phyloP scores from a whole-genome alignment of 2,113 vertebrate species.

The Alligator mississippiensis region DNA sequence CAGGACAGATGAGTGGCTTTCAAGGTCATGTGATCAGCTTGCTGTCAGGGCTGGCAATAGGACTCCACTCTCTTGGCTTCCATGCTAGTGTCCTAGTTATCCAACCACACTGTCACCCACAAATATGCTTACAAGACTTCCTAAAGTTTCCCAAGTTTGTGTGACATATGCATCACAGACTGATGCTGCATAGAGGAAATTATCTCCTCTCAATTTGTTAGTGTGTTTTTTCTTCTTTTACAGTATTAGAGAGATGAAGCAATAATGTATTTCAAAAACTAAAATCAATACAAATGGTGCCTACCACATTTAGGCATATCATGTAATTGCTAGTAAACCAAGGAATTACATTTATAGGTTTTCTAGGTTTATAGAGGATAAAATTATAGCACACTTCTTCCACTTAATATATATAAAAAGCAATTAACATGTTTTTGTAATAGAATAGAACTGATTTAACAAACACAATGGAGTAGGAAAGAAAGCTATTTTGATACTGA shows the following conservation, averaged over 20 bases:
- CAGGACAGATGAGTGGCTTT: not conserved
- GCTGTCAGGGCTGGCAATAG: not conserved
- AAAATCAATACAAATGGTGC: not conserved
- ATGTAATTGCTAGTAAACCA: not conserved
- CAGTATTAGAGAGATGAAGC: not conserved
- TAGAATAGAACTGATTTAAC: not conserved
- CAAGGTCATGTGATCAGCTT: not conserved
- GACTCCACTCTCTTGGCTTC: not conserved
- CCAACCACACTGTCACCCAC: not conserved
- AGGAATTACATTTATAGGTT: not conserved
- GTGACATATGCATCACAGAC: not conserved
- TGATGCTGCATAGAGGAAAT: slow-evolving; percentile 33
- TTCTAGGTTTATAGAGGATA: not conserved
- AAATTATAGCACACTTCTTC: not conserved
- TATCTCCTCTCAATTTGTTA: not conserved
- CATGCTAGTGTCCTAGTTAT: not conserved
- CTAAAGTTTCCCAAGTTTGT: not conserved
- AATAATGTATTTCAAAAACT: not conserved
- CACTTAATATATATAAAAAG: not conserved
- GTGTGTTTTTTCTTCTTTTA: slow-evolving; percentile 22
- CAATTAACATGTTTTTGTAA: not conserved
- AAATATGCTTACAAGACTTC: not conserved
- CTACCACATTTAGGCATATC: not conserved
- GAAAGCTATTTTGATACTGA: not conserved
- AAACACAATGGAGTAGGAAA: not conserved